Base-by-base conservation (phyloP, 2,797 vertebrate genomes). In the Spea hammondii region DNA sequence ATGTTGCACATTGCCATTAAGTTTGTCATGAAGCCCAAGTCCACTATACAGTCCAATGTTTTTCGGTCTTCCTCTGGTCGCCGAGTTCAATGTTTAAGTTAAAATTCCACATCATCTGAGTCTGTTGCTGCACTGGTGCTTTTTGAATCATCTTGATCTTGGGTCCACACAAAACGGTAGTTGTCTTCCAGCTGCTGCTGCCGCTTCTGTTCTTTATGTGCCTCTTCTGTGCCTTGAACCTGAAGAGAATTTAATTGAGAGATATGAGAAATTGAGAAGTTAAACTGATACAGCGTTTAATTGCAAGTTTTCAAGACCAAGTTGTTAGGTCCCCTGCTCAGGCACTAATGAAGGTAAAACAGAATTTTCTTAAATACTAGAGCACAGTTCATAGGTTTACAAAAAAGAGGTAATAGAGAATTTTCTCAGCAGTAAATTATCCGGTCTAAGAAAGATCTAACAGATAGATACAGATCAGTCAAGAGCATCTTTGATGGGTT, bases 121-220 rank as follows among this genome's bases (percentile, higher is more conserved):
- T 91, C 95, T 1, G 92, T 90, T 0, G 89, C 83, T 14, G 83
- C 84, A 9, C 76, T 50, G 4, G 75, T 74, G 64, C 64, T 81
- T 5, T 55, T 83, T 0, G 83, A 51, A 51, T 90, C 89, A 0
- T 84, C 87, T 0, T 82, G 86, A 0, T 65, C 82, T 6, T 84
- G 84, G 54, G 88, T 87, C 95, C 95, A 97, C 72, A 97, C 96
- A 81, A 96, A 94, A 83, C 91, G 94, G 78, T 98, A 98, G 83
- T 98, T 98, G 89, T 93, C 95, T 83, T 98, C 96, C 84, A 97
- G 84, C 59, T 97, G 94, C 69, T 94, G 94, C 77, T 96, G 95
- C 72, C 96, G 89, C 75, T 94, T 94, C 78, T 93, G 93, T 76
- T 98, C 96, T 80, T 95, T 95, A 86, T 95, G 94, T 7, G 95